Base-by-base conservation (phyloP, 1,140 invertebrate species). In the Battus philenor region DNA sequence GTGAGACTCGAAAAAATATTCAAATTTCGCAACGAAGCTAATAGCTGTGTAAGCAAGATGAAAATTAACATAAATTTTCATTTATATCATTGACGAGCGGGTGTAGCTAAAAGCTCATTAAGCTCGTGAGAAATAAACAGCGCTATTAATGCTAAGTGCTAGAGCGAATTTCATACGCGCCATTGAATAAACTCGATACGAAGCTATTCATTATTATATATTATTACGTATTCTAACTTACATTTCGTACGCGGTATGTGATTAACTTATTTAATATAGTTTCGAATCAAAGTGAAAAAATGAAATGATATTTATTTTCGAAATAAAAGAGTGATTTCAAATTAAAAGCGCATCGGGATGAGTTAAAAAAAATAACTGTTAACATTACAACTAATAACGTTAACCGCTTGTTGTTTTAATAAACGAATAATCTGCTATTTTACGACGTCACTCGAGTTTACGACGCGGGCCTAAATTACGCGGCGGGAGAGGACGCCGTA, bases 401-500 rank as follows among this genome's bases (percentile, higher is more conserved):
- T n/a, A 20, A 20, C 18, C 18, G 18, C 18, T 20, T 20, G 18
- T 20, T 6, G 9, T 34, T 34, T 27, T 41, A 41, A 27, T 41
- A 41, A 41, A 41, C n/a, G 15, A 17, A 10, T 29, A 10, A 36
- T 9, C n/a, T 2, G 5, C 11, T 12, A 10, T 13, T 38, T 38
- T 41, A 41, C 26, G 10, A 27, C 29, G 29, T 9, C 38, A 26
- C 33, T 24, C 9, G 22, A 6, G 24, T 41, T 41, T 17, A 27
- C 38, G 38, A 8, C 22, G 38, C 29, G 29, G n/a, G 24, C 22
- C 13, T 15, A 41, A 41, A 29, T 41, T 41, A 29, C 24, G 62
- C 65, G 26, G 47, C 54, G 18, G 38, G 56, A 46, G 46, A 60
- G 56, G 47, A 51, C 62, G 67, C 70, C 62, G 58, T 79, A 70